These are phyloP conservation scores for Larimichthys crocea DNA, from an alignment of 2,113 vertebrate genomes.

Conservation along the genomic window DNA sequence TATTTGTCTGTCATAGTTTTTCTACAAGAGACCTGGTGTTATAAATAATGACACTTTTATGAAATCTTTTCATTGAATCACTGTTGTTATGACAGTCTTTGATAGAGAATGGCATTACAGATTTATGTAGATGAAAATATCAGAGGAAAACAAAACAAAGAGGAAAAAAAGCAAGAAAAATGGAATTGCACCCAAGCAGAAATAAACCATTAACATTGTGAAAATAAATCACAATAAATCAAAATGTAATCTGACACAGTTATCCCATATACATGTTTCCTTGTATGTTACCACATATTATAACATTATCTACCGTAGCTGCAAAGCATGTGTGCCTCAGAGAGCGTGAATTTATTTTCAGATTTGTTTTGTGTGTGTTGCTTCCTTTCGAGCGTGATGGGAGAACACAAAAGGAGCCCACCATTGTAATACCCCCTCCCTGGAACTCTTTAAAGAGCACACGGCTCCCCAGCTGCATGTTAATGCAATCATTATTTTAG, in stretches of 20 bases:
- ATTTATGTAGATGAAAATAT: conserved; percentile 51
- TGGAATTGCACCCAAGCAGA: conserved; percentile 8
- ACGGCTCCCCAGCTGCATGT: conserved; percentile 71
- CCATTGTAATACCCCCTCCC: conserved; percentile 58
- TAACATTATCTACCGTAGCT: conserved; percentile 17
- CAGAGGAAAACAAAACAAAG: not conserved
- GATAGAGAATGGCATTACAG: not conserved
- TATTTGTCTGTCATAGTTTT: not conserved
- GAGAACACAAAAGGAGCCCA: conserved; percentile 54
- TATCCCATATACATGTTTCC: not conserved
- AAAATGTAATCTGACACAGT: not conserved
- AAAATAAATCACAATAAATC: conserved; percentile 23
- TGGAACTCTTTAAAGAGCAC: conserved; percentile 72
- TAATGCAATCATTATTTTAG: conserved; percentile 77
- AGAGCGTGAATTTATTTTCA: conserved; percentile 35
- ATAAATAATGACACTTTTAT: not conserved
- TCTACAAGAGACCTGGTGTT: not conserved
- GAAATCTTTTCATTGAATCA: conserved; percentile 14
- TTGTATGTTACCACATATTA: conserved; percentile 8
- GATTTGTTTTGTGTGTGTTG: conserved; percentile 43
- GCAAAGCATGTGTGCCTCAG: conserved; percentile 12
- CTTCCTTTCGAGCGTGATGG: conserved; percentile 16
- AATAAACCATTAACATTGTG: conserved; percentile 27
- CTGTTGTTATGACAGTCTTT: conserved; percentile 1
- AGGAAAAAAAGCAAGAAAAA: not conserved